A percentile compares a stretch with the other conserved stretches of the same genome.
Conservation (phyloP, 2,113 vertebrate genomes). For the Baryphthengus martii region DNA sequence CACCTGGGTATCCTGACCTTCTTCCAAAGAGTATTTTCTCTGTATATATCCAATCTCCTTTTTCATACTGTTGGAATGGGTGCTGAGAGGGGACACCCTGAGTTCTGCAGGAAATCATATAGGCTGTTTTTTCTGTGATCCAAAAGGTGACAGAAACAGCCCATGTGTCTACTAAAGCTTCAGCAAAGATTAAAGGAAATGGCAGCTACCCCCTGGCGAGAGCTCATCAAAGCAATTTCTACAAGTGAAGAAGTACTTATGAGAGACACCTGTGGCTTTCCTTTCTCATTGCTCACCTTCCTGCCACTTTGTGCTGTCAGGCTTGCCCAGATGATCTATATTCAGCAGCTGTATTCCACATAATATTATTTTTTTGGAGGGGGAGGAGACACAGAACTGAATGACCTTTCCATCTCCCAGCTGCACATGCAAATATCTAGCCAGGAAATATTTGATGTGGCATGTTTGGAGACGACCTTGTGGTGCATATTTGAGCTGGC, state of each 20-base stretch:
- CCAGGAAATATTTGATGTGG: not conserved
- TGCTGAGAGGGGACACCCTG: not conserved
- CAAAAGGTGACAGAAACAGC: not conserved
- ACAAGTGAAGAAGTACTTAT: not conserved
- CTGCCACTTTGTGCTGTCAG: accelerated
- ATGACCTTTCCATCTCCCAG: not conserved
- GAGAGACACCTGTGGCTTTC: not conserved
- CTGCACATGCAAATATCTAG: not conserved
- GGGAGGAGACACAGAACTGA: not conserved
- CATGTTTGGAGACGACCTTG: not conserved
- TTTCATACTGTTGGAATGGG: not conserved
- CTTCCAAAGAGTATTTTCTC: not conserved
- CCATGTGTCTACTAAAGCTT: not conserved
- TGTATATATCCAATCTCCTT: not conserved
- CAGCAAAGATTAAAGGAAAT: not conserved
- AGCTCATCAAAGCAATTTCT: not conserved
- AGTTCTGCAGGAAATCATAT: accelerated
- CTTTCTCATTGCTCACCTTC: not conserved
- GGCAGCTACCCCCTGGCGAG: not conserved
- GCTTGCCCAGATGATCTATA: not conserved
- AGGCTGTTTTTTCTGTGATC: not conserved
- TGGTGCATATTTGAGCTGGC: not conserved
- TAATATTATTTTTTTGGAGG: not conserved
- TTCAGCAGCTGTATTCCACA: not conserved
- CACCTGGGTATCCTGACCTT: not conserved